Base-by-base conservation (phyloP, 2,113 vertebrate genomes). In the Odontesthes bonariensis region DNA sequence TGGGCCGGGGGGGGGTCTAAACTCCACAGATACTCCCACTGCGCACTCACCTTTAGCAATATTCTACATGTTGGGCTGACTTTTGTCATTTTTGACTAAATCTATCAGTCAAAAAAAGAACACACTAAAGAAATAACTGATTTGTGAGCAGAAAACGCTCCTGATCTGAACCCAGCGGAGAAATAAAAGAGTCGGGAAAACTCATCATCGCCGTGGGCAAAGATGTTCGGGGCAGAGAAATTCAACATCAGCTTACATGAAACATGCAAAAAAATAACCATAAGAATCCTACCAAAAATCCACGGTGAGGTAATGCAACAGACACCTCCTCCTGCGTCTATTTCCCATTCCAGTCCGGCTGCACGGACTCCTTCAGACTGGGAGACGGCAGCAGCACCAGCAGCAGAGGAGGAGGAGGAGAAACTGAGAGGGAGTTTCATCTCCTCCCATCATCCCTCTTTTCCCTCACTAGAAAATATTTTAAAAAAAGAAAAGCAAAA, bases 401-500 rank as follows among this genome's bases (percentile, higher is more conserved):
- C 54, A 64, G 44, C 67, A 52, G 75, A 65, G 40, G 69, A 81
- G 40, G 65, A 72, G 62, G 77, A 74, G 69, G 61, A 64, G 65
- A 56, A 65, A 69, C 79, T n/a, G 77, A 69, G 68, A n/a, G 79
- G 55, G 85, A 81, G 69, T 75, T 85, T 80, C 82, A 68, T 78
- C 81, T 82, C 86, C 73, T 60, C 81, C 76, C 83, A 70, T 84
- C 77, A 86, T 69, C 83, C 27, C 27, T 56, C 72, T 31, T 53
- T 63, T 78, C 62, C 75, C 77, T 79, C 79, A 82, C 88, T 70
- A 57, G 33, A 82, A 38, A 73, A 66, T 11, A 9, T 5, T 32
- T 19, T n/a, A 17, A 53, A 71, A 38, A 58, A n/a, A 13, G 53
- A 7, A 55, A 19, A 33, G 94, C 95, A 93, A 90, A 92, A 84